Conservation (phyloP, 2,888 invertebrate genomes). For the Mythimna pallens region DNA sequence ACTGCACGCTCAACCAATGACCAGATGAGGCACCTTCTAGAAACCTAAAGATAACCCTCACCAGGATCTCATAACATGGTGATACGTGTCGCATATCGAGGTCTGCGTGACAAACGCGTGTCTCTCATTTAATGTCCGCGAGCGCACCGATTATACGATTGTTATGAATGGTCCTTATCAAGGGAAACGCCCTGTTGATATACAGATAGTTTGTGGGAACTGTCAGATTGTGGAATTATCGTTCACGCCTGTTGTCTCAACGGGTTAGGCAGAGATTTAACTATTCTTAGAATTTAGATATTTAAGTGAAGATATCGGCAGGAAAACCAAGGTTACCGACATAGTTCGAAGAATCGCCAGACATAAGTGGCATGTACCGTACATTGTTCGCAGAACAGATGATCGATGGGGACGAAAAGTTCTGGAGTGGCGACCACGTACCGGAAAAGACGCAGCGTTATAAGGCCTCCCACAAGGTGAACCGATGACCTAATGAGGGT, state of each 20-base stretch:
- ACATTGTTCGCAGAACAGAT: no score
- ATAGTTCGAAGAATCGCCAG: no score
- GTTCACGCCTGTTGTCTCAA: background rate
- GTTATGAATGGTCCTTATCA: slow-evolving; percentile 35
- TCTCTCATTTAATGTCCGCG: slow-evolving; percentile 19
- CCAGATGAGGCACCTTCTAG: slow-evolving; percentile 21
- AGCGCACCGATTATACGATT: slow-evolving; percentile 26
- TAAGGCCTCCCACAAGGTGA: no score
- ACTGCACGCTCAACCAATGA: background rate
- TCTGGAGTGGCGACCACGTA: no score
- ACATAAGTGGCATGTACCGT: no score
- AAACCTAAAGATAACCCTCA: slow-evolving; percentile 30
- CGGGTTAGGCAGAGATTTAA: no score
- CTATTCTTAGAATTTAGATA: no score
- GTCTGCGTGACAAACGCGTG: slow-evolving; percentile 46
- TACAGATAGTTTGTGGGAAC: slow-evolving; percentile 45
- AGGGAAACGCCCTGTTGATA: slow-evolving; percentile 46
- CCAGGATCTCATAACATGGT: slow-evolving; percentile 12
- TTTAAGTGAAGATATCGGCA: no score
- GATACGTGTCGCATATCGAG: background rate
- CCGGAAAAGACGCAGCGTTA: no score
- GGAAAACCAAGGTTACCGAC: no score
- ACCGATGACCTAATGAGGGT: no score
- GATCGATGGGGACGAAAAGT: no score
- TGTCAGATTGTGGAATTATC: slow-evolving; percentile 5